Conservation (phyloP, 1,140 invertebrate genomes). For the Melipona quadrifasciata region DNA sequence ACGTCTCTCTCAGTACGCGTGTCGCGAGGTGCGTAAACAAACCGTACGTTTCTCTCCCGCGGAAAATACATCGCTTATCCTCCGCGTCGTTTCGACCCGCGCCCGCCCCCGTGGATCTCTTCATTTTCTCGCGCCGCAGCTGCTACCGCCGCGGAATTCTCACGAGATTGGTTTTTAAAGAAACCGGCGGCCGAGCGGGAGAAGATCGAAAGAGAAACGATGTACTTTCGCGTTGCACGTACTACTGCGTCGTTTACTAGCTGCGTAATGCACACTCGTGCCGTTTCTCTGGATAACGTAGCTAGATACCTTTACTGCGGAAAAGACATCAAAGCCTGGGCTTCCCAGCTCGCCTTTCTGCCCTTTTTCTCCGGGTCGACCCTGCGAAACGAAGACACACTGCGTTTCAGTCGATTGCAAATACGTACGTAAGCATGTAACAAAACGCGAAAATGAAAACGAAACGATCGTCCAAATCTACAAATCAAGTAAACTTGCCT, state of each 20-base stretch:
- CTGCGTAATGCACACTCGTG: constrained; percentile 18
- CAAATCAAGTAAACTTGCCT: not conserved
- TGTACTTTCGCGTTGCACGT: constrained; percentile 49
- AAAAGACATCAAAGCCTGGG: constrained; percentile 94
- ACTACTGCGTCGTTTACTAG: not conserved
- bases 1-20: not conserved
- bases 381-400: constrained; percentile 83
- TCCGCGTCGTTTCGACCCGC: not conserved
- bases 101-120: not conserved
- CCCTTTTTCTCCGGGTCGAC: constrained; percentile 93
- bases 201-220: constrained; percentile 46
- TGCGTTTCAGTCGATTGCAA: constrained; percentile 20
- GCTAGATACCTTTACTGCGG: constrained; percentile 92
- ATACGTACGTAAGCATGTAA: not conserved
- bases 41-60: not conserved
- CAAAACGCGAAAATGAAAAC: not conserved
- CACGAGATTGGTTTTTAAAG: constrained; percentile 42
- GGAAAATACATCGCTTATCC: constrained; percentile 28
- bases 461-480: not conserved
- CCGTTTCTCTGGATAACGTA: constrained; percentile 55
- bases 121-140: not conserved
- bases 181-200: not conserved
- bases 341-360: constrained; percentile 92
- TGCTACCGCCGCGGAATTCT: not conserved
- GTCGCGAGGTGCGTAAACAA: not conserved